Base-by-base conservation (phyloP, 2,888 invertebrate species). In the Caradrina clavipalpis region DNA sequence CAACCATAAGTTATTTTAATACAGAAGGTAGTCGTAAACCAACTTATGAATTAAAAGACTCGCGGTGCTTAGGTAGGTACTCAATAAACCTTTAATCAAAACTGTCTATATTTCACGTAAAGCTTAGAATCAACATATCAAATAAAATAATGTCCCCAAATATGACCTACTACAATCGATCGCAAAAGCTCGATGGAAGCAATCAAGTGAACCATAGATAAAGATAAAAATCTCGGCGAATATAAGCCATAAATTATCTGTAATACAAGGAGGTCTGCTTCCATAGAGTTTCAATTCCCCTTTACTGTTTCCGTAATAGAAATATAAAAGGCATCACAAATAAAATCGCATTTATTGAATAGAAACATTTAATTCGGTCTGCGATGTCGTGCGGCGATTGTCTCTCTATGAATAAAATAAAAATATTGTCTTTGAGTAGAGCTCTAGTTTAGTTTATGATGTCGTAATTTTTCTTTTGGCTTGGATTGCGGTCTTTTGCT, bases 341-440 rank as follows among this genome's bases (percentile, higher is more conserved):
- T 91, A 87, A 83, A 86, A 88, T 88, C 80, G 85, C 84, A 85
- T 91, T 92, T 92, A 95, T 95, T 95, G 93, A 94, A 94, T 93
- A 91, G 87, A 88, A 88, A 81, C 86, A 88, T 88, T 91, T 89
- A 91, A 90, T 91, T 89, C 73, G 81, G 80, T 83, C 71, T 78
- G 61, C 82, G 82, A 91, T 90, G 86, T 88, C 87, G 86, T 81
- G 78, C 73, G 72, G 73, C 78, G 90, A 91, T 90, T 87, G 80
- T 81, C 79, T 82, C 86, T 86, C 88, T 89, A 91, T 91, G 90
- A 90, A 91, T 91, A 91, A 91, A 91, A 92, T 91, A 90, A 90
- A 90, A 89, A 89, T 92, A 89, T 89, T 87, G 84, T 89, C 81
- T 82, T 71, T 83, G 81, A 57, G 64, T 59, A 73, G 58, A 74